These are phyloP conservation scores for Nannoperca australis DNA, from an alignment of 2,797 vertebrate species.

Conservation along the genomic window DNA sequence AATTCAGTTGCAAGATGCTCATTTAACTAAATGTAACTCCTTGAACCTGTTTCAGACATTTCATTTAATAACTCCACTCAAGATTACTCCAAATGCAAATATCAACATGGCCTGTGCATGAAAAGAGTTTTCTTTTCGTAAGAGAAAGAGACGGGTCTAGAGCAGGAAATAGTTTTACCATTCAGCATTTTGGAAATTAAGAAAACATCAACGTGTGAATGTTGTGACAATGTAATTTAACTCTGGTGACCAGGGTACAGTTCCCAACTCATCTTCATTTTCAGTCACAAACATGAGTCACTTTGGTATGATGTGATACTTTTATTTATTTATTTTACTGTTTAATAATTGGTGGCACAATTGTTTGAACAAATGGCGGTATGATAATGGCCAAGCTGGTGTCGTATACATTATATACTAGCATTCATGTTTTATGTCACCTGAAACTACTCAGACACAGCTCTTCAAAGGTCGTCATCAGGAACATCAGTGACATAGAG, in stretches of 20 bases:
- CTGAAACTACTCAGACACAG: not conserved
- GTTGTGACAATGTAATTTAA: not conserved
- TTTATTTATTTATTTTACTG: constrained; percentile 1
- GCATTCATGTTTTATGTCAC: constrained; percentile 3
- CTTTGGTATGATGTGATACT: not conserved
- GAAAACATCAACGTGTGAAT: not conserved
- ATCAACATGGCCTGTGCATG: not conserved
- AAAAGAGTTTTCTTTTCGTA: not conserved
- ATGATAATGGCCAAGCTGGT: constrained; percentile 4
- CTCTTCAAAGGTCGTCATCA: not conserved
- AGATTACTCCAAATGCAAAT: not conserved
- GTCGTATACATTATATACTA: not conserved
- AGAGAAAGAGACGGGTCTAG: not conserved
- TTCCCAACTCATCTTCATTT: not conserved
- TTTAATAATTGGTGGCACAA: not conserved
- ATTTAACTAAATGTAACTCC: constrained; percentile 47
- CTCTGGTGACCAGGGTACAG: not conserved
- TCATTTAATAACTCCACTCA: not conserved
- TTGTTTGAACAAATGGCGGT: not conserved
- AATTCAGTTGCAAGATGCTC: constrained; percentile 58
- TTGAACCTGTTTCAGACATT: constrained; percentile 16
- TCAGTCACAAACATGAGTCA: not conserved
- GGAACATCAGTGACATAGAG: too few relatives aligned
- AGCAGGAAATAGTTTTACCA: too few relatives aligned
- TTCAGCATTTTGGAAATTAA: not conserved